Base-by-base conservation (phyloP, 2,888 invertebrate genomes). In the Creontiades dilutus region DNA sequence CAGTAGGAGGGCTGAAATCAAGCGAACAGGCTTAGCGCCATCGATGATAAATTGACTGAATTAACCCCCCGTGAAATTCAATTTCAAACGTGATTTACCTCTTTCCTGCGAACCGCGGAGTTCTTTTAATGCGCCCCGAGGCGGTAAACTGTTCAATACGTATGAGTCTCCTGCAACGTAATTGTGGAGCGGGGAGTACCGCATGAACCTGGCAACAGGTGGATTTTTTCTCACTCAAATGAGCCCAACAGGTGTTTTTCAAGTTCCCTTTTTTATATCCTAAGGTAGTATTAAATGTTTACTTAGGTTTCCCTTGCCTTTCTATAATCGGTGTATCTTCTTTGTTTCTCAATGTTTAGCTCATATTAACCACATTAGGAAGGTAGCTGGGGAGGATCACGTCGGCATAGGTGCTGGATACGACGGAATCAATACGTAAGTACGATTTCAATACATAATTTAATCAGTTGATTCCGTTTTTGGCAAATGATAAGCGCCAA, bases 351-450 rank as follows among this genome's bases (percentile, higher is more conserved):
- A 84, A 90, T 86, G 93, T 93, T 91, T 93, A 95, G 95, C 96
- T 91, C 98, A 98, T 94, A 97, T 98, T 92, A 97, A 97, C 93
- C 97, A 97, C 94, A 97, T 97, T 93, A 95, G 97, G 92, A 94
- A 94, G 90, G 96, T 97, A 91, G 96, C 96, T 9, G 97, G 97
- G 90, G 95, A 97, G 92, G 96, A 97, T 93, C 97, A 97, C 93
- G 97, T 98, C 91, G 97, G 97, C 13, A 94, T 97, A 91, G 97
- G 97, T 46, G 97, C 97, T 48, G 97, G 97, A 76, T 98, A 97
- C 93, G 97, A 98, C 93, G 97, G 97, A 92, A 94, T 95, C 92
- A 94, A 95, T 93, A 94, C 93, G 95, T 95, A 93, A 89, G 75
- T 89, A 37, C 7, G 3, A 37, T 48, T 1, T 52, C 3, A 52